phyloP scores from a whole-genome alignment of 1,140 invertebrate genomes.

The Pteromalus puparum region DNA sequence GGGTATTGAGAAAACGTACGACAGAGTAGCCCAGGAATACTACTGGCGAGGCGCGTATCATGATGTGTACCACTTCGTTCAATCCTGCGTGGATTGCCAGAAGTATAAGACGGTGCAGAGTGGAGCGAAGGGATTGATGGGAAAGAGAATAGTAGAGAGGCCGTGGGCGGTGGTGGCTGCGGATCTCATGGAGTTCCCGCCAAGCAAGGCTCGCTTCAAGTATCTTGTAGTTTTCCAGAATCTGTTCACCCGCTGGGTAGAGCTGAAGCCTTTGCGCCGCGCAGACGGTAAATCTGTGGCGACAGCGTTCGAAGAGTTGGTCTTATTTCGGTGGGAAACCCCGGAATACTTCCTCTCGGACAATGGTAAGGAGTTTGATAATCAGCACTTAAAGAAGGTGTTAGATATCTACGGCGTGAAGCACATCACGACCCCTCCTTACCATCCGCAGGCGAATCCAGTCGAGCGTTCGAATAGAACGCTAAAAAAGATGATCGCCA shows the following conservation, averaged over 20 bases:
- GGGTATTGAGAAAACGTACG: slow-evolving; percentile 54
- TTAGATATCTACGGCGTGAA: slow-evolving; percentile 52
- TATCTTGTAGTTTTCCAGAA: slow-evolving; percentile 63
- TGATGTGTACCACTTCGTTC: slow-evolving; percentile 38
- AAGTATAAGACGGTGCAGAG: slow-evolving; percentile 12
- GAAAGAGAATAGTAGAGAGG: not conserved
- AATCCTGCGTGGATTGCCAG: slow-evolving; percentile 37
- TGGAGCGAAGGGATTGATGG: slow-evolving; percentile 37
- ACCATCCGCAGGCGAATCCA: slow-evolving; percentile 70
- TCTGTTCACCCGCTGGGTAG: slow-evolving; percentile 57
- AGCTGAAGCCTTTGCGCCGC: not conserved
- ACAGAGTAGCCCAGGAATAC: slow-evolving; percentile 46
- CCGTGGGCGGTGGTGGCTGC: not conserved
- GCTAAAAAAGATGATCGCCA: slow-evolving; percentile 67
- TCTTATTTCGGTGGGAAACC: not conserved
- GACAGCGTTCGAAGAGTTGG: too few relatives aligned
- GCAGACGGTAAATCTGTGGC: not conserved
- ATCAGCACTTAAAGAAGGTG: slow-evolving; percentile 17
- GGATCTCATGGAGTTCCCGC: too few relatives aligned
- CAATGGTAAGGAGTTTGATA: slow-evolving; percentile 46
- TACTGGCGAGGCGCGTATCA: slow-evolving; percentile 52
- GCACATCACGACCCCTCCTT: slow-evolving; percentile 61
- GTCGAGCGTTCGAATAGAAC: slow-evolving; percentile 71
- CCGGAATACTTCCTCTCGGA: not conserved
- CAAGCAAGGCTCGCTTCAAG: too few relatives aligned